Evolutionary conservation across 2,888 invertebrate species (phyloP), one percentile per base, ranked within the genome.

Genomic region (Cryptus armator): DNA sequence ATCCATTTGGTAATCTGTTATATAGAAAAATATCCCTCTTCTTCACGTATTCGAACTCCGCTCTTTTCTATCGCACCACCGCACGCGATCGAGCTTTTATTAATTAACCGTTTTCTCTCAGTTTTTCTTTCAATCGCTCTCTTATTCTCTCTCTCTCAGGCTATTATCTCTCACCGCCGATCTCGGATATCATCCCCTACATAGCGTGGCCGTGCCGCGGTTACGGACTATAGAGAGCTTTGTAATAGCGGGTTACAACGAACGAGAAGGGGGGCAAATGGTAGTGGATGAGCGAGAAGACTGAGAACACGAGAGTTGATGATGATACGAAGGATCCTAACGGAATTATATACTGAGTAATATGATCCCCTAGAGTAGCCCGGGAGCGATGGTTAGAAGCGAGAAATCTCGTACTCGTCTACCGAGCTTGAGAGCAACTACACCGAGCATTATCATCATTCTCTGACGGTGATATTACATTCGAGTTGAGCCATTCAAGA

Each of bases 21-120:
- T 74, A 59, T 71, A 66, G 62, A 29, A 62, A 48, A 62, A 32
- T 62, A 62, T 62, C 29, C 62, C 14, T 32, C 32, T n/a, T 12
- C 48, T 48, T 12, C n/a, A 0, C 48, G 48, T 9, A 48, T 48
- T n/a, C 48, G 48, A 12, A 48, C 14, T 62, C 24, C 46, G 44
- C 67, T 0, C 19, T 59, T 56, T 44, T 59, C 19, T 44, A 46
- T 56, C 37, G 56, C 29, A 32, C 24, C 62, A 46, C 19, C 29
- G 59, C 59, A 85, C 75, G 85, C 83, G 85, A 85, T 80, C 37
- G 66, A 62, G 64, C 76, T 37, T 85, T 83, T 67, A 81, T 83
- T 83, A 81, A 83, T 83, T 78, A 84, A 78, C 64, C 67, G 71
- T 66, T 66, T 9, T 37, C 37, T 37, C 37, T 74, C 12, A 71